phyloP scores from a whole-genome alignment of 1,140 invertebrate species.

The Pseudomyrmex cubaensis region DNA sequence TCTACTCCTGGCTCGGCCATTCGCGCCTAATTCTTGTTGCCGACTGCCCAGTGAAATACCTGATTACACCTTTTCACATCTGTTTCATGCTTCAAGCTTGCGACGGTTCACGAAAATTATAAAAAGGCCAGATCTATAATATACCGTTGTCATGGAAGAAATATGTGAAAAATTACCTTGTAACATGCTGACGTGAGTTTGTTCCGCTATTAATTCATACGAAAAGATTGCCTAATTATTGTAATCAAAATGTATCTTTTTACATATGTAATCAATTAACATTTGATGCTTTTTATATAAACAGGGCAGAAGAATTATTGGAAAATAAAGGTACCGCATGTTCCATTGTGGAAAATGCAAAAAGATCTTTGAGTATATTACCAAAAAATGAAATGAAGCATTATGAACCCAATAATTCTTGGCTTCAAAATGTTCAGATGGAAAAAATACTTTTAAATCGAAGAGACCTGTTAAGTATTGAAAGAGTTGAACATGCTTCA shows the following conservation, averaged over 20 bases:
- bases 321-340: slow-evolving; percentile 84
- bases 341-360: slow-evolving; percentile 79
- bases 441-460: slow-evolving; percentile 86
- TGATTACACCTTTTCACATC: too few species aligned
- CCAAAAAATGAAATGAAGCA: slow-evolving; percentile 86
- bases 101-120: too few species aligned
- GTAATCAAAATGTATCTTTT: not conserved
- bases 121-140: too few species aligned
- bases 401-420: slow-evolving; percentile 86
- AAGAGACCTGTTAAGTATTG: slow-evolving; percentile 86
- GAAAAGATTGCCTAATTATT: not conserved
- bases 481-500: slow-evolving; percentile 87
- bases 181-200: slow-evolving; percentile 62
- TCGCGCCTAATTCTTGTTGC: too few species aligned
- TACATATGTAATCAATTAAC: not conserved
- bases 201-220: not conserved
- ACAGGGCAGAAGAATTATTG: slow-evolving; percentile 86
- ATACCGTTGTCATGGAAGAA: slow-evolving; percentile 7
- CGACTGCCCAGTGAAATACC: too few species aligned
- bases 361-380: slow-evolving; percentile 79
- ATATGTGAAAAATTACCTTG: slow-evolving; percentile 27
- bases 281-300: slow-evolving; percentile 49
- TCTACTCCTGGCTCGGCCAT: too few species aligned
- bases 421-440: slow-evolving; percentile 87
- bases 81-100: too few species aligned